These are phyloP conservation scores for Crossocerus cetratus DNA, from an alignment of 2,888 invertebrate species.

Conservation along the genomic window DNA sequence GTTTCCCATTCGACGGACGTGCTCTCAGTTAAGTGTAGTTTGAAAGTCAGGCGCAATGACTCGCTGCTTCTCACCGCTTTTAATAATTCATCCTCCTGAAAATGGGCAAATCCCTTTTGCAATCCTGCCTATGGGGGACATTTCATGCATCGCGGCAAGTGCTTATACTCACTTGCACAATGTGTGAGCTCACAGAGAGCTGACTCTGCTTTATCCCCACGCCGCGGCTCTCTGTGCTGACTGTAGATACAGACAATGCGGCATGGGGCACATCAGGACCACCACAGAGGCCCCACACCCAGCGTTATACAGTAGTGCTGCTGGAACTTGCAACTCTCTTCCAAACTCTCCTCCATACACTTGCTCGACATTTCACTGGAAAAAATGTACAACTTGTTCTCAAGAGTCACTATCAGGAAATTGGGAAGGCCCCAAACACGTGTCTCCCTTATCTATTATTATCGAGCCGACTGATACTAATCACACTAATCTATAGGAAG, in stretches of 20 bases:
- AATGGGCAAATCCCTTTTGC: not conserved
- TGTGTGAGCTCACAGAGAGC: conserved; percentile 82
- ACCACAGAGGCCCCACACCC: conserved; percentile 99
- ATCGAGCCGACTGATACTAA: too few relatives aligned
- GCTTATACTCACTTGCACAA: conserved; percentile 74
- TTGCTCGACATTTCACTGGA: conserved; percentile 73
- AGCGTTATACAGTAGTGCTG: conserved; percentile 85
- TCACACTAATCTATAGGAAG: too few relatives aligned
- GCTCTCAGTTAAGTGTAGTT: conserved; percentile 87
- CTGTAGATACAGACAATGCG: conserved; percentile 81
- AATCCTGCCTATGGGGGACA: too few relatives aligned
- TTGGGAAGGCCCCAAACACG: too few relatives aligned
- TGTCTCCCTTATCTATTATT: too few relatives aligned
- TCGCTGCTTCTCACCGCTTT: conserved; percentile 85
- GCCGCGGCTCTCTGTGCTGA: conserved; percentile 84
- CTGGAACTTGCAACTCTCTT: conserved; percentile 70
- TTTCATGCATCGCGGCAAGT: too few relatives aligned
- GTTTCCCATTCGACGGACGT: conserved; percentile 91
- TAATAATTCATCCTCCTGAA: conserved; percentile 77
- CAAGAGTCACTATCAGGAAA: too few relatives aligned
- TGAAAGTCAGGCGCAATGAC: conserved; percentile 86
- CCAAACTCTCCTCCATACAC: conserved; percentile 70
- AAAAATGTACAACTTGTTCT: conserved; percentile 12
- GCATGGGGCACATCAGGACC: conserved; percentile 99
- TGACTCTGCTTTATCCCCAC: conserved; percentile 83